Evolutionary conservation across 2,888 invertebrate species (phyloP), one percentile per base, ranked within the genome.

Genomic region (Calameuta idolon): DNA sequence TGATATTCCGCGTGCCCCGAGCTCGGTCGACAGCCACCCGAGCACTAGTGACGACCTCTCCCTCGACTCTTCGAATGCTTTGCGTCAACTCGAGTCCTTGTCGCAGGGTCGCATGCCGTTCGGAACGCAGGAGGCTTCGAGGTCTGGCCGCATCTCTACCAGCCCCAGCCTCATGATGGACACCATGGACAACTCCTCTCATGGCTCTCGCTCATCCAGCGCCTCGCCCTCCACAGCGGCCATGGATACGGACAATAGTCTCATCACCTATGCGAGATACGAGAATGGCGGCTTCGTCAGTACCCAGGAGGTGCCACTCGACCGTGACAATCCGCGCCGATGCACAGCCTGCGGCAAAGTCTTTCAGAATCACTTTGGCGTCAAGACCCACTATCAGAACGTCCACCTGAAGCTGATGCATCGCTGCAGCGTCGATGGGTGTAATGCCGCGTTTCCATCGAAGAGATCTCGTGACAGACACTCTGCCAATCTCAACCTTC

Each of bases 381-480:
- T 98, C 34, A 98, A 98, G 92, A 97, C 97, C 1, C 99, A 99
- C 91, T 98, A 98, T 91, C 98, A 98, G 93, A 98, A 97, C 91
- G 97, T 97, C 12, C 98, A 99, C 92, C 94, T 98, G 76, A 98
- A 98, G 92, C 92, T 98, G 80, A 97, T 98, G 96, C 98, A 98
- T 92, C 97, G 97, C 90, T 99, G 99, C 92, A 97, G 96, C 87
- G 96, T 98, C 35, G 98, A 98, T 83, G 98, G 98, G 1, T 99
- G 99, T 91, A 97, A 97, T 92, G 98, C 98, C 0, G 96, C 98
- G 0, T 99, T 98, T 91, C 97, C 98, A 9, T 98, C 98, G 0
- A 98, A 98, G 90, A 93, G 98, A 79, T 97, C 96, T 87, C 95
- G 98, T 85, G 98, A 99, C 88, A 94, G 98, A 2, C 98, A 99